Evolutionary conservation across 2,888 invertebrate genomes (phyloP), one percentile per base, ranked within the genome.

Genomic region (Bugula neritina): DNA sequence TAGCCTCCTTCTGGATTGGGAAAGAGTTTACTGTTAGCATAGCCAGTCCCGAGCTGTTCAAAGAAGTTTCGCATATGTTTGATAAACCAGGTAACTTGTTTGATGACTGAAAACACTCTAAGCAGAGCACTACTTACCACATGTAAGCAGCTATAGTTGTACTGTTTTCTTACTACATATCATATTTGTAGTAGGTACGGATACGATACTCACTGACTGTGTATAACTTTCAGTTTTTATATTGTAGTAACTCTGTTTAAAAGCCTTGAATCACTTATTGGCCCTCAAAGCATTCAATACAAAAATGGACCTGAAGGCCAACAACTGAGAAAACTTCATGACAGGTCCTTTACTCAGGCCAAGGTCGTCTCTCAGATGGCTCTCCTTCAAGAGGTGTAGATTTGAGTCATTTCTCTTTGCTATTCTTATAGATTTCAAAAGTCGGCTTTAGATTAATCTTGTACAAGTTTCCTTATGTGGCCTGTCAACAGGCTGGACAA

Each of bases 1-100:
- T 85, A 35, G 80, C 80, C 21, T 81, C 83, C 21, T 85, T 85
- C 75, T 85, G 84, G 84, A 79, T 79, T 75, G 83, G 82, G 43
- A 74, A 79, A 29, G 74, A 78, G 71, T 77, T 80, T 69, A 78
- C 80, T 17, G 81, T 85, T 73, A 84, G 84, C 76, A 79, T 85
- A 29, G 79, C 82, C n/a, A 79, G 80, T 27, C 81, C 84, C 1
- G 78, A 80, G 63, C 77, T 83, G 2, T 83, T 84, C 73, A 80
- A 81, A 73, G 77, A 83, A 69, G 82, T 83, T 21, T 73, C 77
- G 23, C 76, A 77, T 57, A 77, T 82, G 1, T 84, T 84, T 78
- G 83, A 85, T 73, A 76, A 82, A 73, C 84, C 84, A 73, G 73
- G 84, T 84, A 76, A 72, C 10, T 5, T 43, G 43, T 17, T 43